Base-by-base conservation (phyloP, 2,888 invertebrate species). In the Drosophila peninsularis region DNA sequence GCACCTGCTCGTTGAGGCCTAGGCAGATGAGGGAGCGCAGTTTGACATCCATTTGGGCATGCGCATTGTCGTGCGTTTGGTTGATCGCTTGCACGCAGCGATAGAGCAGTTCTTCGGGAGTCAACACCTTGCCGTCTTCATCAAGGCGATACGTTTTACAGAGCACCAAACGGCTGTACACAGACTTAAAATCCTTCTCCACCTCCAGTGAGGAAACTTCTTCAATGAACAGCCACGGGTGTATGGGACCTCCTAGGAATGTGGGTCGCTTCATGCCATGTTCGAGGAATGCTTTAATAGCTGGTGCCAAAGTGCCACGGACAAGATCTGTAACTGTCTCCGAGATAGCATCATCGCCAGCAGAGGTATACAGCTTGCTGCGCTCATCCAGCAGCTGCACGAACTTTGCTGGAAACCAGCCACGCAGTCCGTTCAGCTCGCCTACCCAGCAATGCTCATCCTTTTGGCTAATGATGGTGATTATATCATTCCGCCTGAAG, bases 361-460 rank as follows among this genome's bases (percentile, higher is more conserved):
- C 97, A 75, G 96, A 95, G 57, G 97, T 97, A 89, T 98, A 98
- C 85, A 96, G 95, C 90, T 98, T 98, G 91, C 97, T 97, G 70
- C 98, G 93, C 93, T 99, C 99, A 93, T 99, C 99, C 49, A 99
- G 93, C 49, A 99, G 93, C 92, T 98, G 97, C 0, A 99, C 98
- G 93, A 98, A 98, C 93, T 98, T 97, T 3, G 98, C 98, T 27
- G 98, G 98, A 93, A 99, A 99, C 98, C 98, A 99, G 44, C 98
- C 97, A 91, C 97, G 94, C 52, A 98, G 93, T 0, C 99, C 99
- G 93, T 99, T 99, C 52, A 99, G 92, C 92, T 99, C 99, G 6
- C 99, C 99, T 78, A 99, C 96, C 99, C 99, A 99, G 92, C 99
- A 99, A 91, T 99, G 98, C 90, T 99, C 99, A 93, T 99, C 99